These are phyloP conservation scores for Herpetotheres cachinnans DNA, from an alignment of 2,113 vertebrate species.

Conservation along the genomic window DNA sequence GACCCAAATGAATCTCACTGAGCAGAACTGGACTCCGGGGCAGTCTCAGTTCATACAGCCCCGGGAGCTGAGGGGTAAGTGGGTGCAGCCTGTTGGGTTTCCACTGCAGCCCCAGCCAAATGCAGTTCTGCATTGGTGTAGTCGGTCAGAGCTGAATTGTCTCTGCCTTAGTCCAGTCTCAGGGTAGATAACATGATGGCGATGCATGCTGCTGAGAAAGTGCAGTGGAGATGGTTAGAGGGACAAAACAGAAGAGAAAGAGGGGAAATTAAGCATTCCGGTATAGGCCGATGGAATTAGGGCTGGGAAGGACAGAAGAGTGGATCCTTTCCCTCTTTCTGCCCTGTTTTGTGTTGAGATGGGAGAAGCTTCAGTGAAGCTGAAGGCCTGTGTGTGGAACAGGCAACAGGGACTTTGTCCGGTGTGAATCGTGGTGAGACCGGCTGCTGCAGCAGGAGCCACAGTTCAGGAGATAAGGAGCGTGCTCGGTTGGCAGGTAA, in stretches of 20 bases:
- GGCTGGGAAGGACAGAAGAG: neutral
- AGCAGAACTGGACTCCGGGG: constrained; percentile 87
- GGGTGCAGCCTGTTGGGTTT: neutral
- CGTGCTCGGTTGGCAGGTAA: accelerated
- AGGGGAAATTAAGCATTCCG: accelerated
- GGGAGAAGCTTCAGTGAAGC: neutral
- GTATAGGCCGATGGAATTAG: neutral
- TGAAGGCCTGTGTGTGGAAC: neutral
- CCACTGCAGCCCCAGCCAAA: neutral
- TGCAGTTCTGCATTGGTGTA: accelerated
- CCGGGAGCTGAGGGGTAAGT: constrained; percentile 87
- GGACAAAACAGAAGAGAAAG: neutral
- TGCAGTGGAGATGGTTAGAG: neutral
- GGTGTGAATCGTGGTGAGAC: neutral
- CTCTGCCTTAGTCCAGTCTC: accelerated
- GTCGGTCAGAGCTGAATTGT: neutral
- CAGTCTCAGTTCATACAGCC: constrained; percentile 85
- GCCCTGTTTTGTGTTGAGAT: neutral
- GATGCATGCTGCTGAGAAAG: neutral
- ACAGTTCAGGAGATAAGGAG: neutral
- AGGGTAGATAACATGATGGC: accelerated
- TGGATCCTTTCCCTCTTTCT: neutral
- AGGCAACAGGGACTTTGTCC: neutral
- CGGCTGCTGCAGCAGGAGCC: neutral
- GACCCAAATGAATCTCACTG: constrained; percentile 82